Evolutionary conservation across 92 coral and sea anemone genomes (phyloP).

Genomic region (Phymanthus crucifer): DNA sequence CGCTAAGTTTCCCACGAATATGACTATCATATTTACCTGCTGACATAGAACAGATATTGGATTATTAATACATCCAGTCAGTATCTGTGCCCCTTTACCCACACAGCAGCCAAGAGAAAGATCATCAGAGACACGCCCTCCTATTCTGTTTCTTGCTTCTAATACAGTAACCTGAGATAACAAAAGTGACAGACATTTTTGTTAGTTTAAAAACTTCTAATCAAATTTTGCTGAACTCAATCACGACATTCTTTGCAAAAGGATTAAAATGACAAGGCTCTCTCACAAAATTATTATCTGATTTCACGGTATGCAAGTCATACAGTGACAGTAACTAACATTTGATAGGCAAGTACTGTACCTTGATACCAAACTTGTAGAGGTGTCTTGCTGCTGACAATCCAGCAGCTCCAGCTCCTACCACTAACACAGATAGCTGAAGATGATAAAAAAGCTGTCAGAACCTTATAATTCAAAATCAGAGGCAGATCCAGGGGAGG

Average conservation of each 20-base stretch:
- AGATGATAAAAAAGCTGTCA: not conserved
- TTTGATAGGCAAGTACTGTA: conserved; percentile 20
- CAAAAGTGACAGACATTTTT: not conserved
- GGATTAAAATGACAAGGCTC: too few relatives aligned
- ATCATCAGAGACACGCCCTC: conserved; percentile 95
- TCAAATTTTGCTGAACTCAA: too few relatives aligned
- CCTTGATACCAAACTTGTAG: conserved; percentile 83
- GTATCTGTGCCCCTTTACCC: conserved; percentile 94
- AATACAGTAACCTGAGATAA: conserved; percentile 75
- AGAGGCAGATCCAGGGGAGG: too few relatives aligned
- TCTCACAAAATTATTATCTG: too few relatives aligned
- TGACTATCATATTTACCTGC: conserved; percentile 50
- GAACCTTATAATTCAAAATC: too few relatives aligned
- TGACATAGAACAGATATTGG: conserved; percentile 80
- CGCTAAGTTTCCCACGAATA: not conserved
- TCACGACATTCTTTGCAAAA: too few relatives aligned
- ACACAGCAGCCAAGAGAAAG: conserved; percentile 75
- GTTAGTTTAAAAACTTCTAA: too few relatives aligned
- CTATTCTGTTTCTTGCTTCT: conserved; percentile 90
- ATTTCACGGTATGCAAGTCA: too few relatives aligned
- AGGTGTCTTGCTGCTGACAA: conserved; percentile 95
- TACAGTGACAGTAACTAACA: not conserved
- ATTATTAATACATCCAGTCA: conserved; percentile 92
- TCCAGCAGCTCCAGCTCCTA: conserved; percentile 98
- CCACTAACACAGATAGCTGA: conserved; percentile 73